A percentile compares a stretch with the other conserved stretches of the same genome.
Evolutionary conservation across 2,888 invertebrate species (phyloP).

Genomic region (Cerastoderma edule): DNA sequence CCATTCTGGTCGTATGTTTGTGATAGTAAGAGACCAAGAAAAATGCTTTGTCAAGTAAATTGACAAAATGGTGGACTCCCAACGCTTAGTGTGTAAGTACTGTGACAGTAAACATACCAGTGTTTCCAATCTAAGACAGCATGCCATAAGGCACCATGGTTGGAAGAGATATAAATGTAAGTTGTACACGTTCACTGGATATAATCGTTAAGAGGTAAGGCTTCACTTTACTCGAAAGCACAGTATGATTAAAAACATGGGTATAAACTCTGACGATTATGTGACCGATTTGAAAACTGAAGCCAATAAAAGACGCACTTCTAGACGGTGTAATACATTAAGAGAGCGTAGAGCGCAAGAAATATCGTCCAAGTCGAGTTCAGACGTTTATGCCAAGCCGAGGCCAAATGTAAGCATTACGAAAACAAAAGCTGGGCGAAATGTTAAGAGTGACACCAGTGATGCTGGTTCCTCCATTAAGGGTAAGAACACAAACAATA

Average conservation of each 20-base stretch:
- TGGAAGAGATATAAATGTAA: conserved; percentile 90
- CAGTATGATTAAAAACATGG: too few relatives aligned
- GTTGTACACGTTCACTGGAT: conserved; percentile 87
- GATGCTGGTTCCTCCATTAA: too few relatives aligned
- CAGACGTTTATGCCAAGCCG: conserved; percentile 6
- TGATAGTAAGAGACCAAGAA: conserved; percentile 45
- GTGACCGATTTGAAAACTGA: conserved; percentile 13
- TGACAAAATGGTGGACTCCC: conserved; percentile 73
- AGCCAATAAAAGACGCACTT: conserved; percentile 6
- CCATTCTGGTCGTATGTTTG: conserved; percentile 60
- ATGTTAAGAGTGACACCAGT: conserved; percentile 14
- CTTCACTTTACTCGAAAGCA: conserved; percentile 76
- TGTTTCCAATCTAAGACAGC: conserved; percentile 89
- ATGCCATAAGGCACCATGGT: conserved; percentile 89
- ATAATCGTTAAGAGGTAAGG: conserved; percentile 74
- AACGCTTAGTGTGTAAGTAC: conserved; percentile 75
- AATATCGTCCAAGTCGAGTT: conserved; percentile 10
- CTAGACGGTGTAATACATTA: conserved; percentile 9
- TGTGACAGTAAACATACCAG: conserved; percentile 84
- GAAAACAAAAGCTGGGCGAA: conserved; percentile 12
- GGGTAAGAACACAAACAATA: too few relatives aligned
- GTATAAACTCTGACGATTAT: not conserved
- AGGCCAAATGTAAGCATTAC: not conserved
- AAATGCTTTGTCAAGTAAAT: conserved; percentile 72
- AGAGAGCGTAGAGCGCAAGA: not conserved